Percentiles rank a stretch among this genome's conserved stretches.
Evolutionary conservation across 2,888 invertebrate species (phyloP).

Genomic region (Mycalesis mineus): DNA sequence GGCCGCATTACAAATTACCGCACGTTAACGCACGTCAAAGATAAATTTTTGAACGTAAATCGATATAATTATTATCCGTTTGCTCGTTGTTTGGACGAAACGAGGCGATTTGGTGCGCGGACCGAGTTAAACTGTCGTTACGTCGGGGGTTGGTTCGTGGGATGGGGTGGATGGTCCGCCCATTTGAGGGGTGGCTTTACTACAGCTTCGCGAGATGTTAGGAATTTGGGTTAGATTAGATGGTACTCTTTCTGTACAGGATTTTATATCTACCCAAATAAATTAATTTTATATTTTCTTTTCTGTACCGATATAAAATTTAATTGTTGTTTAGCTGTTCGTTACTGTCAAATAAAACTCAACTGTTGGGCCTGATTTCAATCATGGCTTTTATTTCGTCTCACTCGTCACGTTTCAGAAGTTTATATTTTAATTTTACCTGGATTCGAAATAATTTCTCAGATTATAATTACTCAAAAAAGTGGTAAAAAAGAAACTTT

Average conservation of each 20-base stretch:
- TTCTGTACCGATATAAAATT: background rate
- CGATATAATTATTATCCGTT: constrained; percentile 50
- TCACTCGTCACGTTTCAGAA: too few species aligned
- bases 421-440: too few species aligned
- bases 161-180: constrained; percentile 34
- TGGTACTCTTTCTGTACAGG: background rate
- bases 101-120: constrained; percentile 56
- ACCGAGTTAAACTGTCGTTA: constrained; percentile 57
- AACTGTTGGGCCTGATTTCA: too few species aligned
- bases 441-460: too few species aligned
- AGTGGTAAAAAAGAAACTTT: too few species aligned
- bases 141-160: constrained; percentile 37
- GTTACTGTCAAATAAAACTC: too few species aligned
- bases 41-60: constrained; percentile 20
- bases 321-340: background rate
- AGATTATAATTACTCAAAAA: too few species aligned
- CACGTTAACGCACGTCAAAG: constrained; percentile 3
- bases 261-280: background rate
- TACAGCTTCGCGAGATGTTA: background rate
- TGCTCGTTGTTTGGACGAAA: constrained; percentile 47
- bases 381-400: too few species aligned
- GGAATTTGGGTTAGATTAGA: constrained; percentile 18
- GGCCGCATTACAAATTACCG: background rate
- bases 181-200: constrained; percentile 33
- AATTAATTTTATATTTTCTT: background rate